Conservation (phyloP, 2,797 vertebrate genomes). For the Pipistrellus kuhlii region DNA sequence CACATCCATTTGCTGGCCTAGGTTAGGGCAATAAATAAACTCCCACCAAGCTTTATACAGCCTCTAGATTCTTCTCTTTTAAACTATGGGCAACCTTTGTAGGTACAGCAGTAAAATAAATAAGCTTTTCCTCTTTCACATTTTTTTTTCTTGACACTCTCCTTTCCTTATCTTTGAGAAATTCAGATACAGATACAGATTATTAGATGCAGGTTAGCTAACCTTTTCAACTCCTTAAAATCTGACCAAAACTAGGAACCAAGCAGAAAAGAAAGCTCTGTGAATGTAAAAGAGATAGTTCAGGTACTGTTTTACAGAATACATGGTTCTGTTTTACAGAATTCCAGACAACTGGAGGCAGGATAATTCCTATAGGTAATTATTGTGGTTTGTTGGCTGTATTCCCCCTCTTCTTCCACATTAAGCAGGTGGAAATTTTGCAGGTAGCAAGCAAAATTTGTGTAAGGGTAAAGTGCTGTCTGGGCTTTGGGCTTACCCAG, state of each 20-base stretch:
- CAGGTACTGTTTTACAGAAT: background rate
- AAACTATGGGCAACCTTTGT: background rate
- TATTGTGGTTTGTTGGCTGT: background rate
- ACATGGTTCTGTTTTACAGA: background rate
- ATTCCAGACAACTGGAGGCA: background rate
- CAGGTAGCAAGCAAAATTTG: background rate
- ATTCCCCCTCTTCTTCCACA: background rate
- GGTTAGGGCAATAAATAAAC: background rate
- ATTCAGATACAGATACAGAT: background rate
- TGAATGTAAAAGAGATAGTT: background rate
- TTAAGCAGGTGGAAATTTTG: background rate
- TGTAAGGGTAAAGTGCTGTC: background rate
- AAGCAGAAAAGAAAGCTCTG: background rate
- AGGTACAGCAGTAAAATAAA: slow-evolving; percentile 6
- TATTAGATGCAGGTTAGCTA: background rate
- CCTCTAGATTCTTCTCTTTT: background rate
- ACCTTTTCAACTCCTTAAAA: background rate
- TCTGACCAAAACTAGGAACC: background rate
- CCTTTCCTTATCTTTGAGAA: background rate
- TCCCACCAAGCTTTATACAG: background rate
- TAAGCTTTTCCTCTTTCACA: background rate
- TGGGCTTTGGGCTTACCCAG: background rate
- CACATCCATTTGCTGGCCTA: background rate
- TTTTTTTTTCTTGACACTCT: background rate
- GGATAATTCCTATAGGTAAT: background rate